Conservation (phyloP, 2,113 vertebrate genomes). For the Rhinolophus ferrumequinum region DNA sequence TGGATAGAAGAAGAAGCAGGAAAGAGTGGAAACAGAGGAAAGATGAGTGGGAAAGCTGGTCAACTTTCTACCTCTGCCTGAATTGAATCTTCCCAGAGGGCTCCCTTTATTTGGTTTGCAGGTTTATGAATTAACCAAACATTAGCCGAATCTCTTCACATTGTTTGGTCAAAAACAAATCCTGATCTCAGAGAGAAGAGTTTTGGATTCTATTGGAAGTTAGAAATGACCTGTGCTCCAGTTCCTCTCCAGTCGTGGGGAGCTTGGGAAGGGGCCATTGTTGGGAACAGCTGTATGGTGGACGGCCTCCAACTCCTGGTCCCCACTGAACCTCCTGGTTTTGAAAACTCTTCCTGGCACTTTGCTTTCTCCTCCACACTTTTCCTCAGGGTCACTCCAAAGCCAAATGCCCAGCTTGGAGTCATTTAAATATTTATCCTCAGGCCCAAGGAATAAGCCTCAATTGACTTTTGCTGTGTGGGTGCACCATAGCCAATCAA, state of each 20-base stretch:
- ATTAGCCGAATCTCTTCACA: slow-evolving; percentile 55
- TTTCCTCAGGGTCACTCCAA: slow-evolving; percentile 59
- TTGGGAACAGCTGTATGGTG: slow-evolving; percentile 49
- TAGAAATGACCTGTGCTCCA: slow-evolving; percentile 49
- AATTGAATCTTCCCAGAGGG: slow-evolving; percentile 14
- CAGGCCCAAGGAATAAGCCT: neutral
- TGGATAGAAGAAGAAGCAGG: neutral
- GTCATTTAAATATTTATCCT: slow-evolving; percentile 70
- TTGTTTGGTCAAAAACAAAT: slow-evolving; percentile 51
- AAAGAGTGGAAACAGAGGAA: neutral
- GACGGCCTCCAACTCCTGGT: neutral
- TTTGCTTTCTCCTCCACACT: neutral
- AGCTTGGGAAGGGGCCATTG: neutral
- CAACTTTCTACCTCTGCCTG: neutral
- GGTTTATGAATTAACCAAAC: slow-evolving; percentile 70
- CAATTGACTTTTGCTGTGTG: slow-evolving; percentile 27
- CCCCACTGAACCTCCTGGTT: slow-evolving; percentile 56
- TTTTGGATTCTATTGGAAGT: slow-evolving; percentile 55
- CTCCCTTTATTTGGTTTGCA: slow-evolving; percentile 54
- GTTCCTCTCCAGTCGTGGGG: slow-evolving; percentile 12
- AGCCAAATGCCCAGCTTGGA: slow-evolving; percentile 50
- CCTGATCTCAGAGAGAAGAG: slow-evolving; percentile 29
- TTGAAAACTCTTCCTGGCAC: slow-evolving; percentile 69
- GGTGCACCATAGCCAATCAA: slow-evolving; percentile 53
- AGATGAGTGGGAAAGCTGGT: neutral